Conservation (phyloP, 2,888 invertebrate genomes). For the Caenorhabditis afra region DNA sequence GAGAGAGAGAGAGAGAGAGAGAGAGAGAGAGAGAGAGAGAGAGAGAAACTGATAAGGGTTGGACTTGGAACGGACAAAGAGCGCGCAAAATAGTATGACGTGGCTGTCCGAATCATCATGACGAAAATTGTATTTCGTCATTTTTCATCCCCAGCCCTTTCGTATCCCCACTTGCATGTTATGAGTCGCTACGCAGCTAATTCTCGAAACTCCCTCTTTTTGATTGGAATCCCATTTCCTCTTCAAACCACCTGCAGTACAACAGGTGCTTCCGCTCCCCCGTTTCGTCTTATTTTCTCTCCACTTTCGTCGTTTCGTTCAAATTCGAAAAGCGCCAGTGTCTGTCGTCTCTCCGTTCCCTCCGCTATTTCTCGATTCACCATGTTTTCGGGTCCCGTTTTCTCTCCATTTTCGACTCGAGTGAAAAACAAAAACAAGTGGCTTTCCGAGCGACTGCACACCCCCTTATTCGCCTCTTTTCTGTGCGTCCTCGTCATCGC, state of each 20-base stretch:
- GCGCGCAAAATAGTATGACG: no score
- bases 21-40: no score
- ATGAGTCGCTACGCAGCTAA: no score
- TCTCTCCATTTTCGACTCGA: conserved; percentile 4
- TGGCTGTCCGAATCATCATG: not conserved
- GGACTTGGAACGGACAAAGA: no score
- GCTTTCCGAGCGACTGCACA: not conserved
- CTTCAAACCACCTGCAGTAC: no score
- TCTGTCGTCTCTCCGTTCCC: not conserved
- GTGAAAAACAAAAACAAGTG: conserved; percentile 33
- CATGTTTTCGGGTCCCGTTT: conserved; percentile 4
- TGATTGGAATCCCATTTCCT: not conserved
- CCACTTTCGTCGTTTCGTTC: not conserved
- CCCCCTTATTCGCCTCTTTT: not conserved
- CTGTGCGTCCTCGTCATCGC: not conserved
- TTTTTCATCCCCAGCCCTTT: conserved; percentile 5
- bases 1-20: no score
- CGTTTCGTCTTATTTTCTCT: conserved; percentile 6
- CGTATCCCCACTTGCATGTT: no score
- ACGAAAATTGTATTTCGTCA: not conserved
- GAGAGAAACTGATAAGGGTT: no score
- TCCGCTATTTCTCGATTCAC: not conserved
- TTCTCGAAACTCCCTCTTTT: not conserved
- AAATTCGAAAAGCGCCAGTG: conserved; percentile 7
- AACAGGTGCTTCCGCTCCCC: not conserved